Percentiles rank a stretch among this genome's conserved stretches.
Evolutionary conservation across 2,113 vertebrate genomes (phyloP).

Genomic region (Raja brachyura): DNA sequence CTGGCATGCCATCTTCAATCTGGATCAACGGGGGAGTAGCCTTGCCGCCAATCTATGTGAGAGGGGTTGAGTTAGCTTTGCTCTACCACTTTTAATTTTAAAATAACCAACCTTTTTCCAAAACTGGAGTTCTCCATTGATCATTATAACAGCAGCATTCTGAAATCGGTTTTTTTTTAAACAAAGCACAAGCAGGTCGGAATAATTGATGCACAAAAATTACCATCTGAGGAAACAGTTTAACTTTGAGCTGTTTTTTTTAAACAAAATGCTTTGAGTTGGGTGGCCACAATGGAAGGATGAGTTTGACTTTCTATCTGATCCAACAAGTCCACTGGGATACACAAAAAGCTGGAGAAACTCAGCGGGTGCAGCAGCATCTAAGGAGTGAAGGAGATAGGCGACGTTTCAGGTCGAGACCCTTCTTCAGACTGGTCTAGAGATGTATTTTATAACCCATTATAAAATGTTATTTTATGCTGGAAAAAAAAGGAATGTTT

Average conservation of each 20-base stretch:
- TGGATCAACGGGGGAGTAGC: not conserved
- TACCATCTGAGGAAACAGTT: not conserved
- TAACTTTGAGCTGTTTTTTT: not conserved
- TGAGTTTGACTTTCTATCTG: not conserved
- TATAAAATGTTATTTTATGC: not conserved
- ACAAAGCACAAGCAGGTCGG: not conserved
- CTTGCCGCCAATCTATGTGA: not conserved
- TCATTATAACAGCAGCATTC: not conserved
- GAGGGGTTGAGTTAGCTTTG: not conserved
- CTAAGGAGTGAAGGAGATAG: too few relatives aligned
- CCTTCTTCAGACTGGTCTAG: too few relatives aligned
- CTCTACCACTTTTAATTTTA: too few relatives aligned
- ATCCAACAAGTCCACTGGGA: not conserved
- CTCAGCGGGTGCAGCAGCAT: too few relatives aligned
- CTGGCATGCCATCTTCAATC: conserved; percentile 11
- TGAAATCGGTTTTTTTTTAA: not conserved
- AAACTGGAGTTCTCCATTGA: not conserved
- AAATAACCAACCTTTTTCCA: too few relatives aligned
- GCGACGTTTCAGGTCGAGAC: too few relatives aligned
- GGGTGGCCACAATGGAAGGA: not conserved
- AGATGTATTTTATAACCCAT: not conserved
- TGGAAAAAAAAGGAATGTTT: not conserved
- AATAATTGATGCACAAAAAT: not conserved
- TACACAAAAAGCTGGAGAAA: too few relatives aligned
- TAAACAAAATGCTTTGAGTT: not conserved